Evolutionary conservation across 2,797 vertebrate species (phyloP).

Genomic region (Crypturellus tataupa): DNA sequence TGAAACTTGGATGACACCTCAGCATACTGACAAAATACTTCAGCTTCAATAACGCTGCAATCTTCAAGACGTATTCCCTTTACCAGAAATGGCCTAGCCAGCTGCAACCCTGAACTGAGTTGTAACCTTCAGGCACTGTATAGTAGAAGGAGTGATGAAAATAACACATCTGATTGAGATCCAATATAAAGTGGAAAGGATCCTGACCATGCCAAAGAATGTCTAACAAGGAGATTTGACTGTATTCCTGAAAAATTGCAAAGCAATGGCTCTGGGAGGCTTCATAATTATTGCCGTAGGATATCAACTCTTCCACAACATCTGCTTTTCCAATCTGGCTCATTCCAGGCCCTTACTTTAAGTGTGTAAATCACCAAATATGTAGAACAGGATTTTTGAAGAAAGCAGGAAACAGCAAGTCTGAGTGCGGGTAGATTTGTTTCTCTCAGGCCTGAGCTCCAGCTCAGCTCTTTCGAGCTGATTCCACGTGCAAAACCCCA

Average conservation of each 20-base stretch:
- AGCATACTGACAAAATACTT: neutral
- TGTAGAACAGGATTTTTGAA: neutral
- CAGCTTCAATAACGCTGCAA: neutral
- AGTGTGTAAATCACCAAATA: neutral
- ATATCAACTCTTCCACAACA: neutral
- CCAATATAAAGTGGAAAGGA: neutral
- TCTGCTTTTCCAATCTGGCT: neutral
- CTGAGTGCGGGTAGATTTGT: neutral
- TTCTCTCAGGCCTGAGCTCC: neutral
- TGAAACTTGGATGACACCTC: neutral
- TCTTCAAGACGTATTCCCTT: neutral
- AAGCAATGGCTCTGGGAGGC: neutral
- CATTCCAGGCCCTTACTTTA: neutral
- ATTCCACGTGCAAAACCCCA: neutral
- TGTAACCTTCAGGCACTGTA: neutral
- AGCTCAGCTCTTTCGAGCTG: accelerated
- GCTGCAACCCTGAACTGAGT: neutral
- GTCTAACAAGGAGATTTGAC: neutral
- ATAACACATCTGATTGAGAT: accelerated
- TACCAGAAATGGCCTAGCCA: neutral
- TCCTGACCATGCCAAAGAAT: neutral
- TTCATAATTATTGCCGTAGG: neutral
- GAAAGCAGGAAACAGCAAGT: accelerated
- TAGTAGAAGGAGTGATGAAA: neutral
- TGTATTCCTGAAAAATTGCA: neutral